Evolutionary conservation across 2,113 vertebrate species (phyloP), one percentile per base, ranked within the genome.

Genomic region (Labeo catla): DNA sequence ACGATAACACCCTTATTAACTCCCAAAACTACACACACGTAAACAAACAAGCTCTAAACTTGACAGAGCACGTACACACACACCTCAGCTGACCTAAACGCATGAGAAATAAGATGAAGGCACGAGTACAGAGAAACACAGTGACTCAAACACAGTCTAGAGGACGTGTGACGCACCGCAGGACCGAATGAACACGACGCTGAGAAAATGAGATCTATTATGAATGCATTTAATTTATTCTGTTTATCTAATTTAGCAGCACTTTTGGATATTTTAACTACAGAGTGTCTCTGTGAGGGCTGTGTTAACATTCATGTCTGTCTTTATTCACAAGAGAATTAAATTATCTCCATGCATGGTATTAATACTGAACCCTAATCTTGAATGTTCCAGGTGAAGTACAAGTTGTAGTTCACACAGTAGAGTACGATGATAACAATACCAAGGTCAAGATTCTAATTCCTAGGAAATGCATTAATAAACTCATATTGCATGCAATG

Each of bases 21-120:
- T 21, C 43, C n/a, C n/a, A 61, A 50, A 68, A 52, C 86, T 28
- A 65, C 57, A 36, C 50, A 65, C 84, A 66, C 81, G 66, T 63
- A 76, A 49, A 76, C 66, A 84, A 57, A 15, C 43, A 63, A 21
- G 23, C 12, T 43, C 28, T 84, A 21, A 59, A 72, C 70, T 66
- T 66, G 78, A 80, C 49, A 61, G 68, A 88, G 52, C 84, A 23
- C 2, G 6, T 61, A 21, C 45, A 50, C 36, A 61, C 57, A 72
- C 12, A 72, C 6, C 72, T 84, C 47, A 54, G 57, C 54, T 61
- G 54, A 80, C 54, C 36, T 13, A 43, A 21, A 50, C 73, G 1
- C 21, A 12, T 5, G 19, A 76, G 6, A 49, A 74, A 74, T 73
- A 9, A 52, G 47, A 70, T 39, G 21, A 21, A 36, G 72, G 52